Percentiles rank a stretch among this genome's conserved stretches.
phyloP scores from a whole-genome alignment of 2,113 vertebrate genomes.

The Gymnogyps californianus region DNA sequence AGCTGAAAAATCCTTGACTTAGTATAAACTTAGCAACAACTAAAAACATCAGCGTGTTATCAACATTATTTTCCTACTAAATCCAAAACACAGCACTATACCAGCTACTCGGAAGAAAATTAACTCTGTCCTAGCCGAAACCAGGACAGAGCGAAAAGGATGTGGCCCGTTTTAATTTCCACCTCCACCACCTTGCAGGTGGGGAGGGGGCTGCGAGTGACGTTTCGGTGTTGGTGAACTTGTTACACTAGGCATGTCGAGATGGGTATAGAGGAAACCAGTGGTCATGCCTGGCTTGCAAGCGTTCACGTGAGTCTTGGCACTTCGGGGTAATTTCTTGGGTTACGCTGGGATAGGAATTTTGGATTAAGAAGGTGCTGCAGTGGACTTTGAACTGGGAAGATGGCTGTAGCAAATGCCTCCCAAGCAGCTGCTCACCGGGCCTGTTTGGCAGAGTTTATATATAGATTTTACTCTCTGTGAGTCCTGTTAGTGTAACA shows the following conservation, averaged over 20 bases:
- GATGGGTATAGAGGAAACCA: background rate
- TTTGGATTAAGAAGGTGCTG: background rate
- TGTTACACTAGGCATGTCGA: accelerated
- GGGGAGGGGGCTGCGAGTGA: background rate
- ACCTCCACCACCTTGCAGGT: background rate
- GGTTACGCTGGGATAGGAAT: background rate
- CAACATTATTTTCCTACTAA: too few species aligned
- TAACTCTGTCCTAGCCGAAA: too few species aligned
- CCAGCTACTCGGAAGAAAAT: too few species aligned
- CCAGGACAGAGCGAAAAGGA: background rate
- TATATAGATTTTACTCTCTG: background rate
- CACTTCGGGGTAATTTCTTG: background rate
- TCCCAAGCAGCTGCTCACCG: background rate
- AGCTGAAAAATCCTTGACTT: too few species aligned
- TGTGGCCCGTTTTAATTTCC: background rate
- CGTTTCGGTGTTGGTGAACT: background rate
- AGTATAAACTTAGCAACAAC: too few species aligned
- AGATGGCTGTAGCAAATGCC: background rate
- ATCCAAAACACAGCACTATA: too few species aligned
- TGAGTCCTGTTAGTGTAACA: background rate
- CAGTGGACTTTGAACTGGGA: background rate
- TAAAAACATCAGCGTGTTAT: too few species aligned
- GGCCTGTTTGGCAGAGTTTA: background rate
- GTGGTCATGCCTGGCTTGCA: accelerated
- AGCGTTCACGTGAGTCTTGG: accelerated